Percentiles rank a stretch among this genome's conserved stretches.
phyloP scores from a whole-genome alignment of 2,888 invertebrate genomes.

The Oasisia sp. region DNA sequence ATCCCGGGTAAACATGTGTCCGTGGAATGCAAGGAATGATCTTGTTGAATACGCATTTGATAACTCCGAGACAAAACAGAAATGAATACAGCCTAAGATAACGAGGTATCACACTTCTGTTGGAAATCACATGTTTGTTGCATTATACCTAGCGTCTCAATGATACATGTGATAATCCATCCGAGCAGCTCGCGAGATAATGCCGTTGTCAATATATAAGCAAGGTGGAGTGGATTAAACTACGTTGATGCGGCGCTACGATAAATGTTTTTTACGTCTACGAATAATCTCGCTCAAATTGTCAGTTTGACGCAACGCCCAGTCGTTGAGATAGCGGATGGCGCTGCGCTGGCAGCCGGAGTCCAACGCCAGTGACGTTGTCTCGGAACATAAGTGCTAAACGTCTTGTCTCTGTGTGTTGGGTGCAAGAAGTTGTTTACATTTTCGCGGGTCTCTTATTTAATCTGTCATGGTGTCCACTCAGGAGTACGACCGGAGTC shows the following conservation, averaged over 20 bases:
- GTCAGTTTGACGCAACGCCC: slow-evolving; percentile 17
- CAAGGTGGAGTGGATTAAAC: not conserved
- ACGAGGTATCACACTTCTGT: not conserved
- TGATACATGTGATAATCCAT: not conserved
- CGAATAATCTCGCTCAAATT: not conserved
- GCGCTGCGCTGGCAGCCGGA: not conserved
- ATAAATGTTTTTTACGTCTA: not conserved
- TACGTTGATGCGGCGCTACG: not conserved
- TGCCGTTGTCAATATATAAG: not conserved
- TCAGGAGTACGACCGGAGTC: too few relatives aligned
- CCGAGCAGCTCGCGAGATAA: not conserved
- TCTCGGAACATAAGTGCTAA: not conserved
- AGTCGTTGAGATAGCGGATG: not conserved
- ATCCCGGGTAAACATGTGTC: not conserved
- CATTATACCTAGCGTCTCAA: not conserved
- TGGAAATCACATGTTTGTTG: not conserved
- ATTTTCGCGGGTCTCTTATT: not conserved
- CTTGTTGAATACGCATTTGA: not conserved
- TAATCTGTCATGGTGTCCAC: not conserved
- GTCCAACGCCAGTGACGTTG: not conserved
- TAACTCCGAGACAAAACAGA: not conserved
- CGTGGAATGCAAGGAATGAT: not conserved
- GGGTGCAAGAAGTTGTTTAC: not conserved
- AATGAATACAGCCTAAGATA: not conserved
- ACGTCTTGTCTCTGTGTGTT: not conserved